A percentile compares a stretch with the other conserved stretches of the same genome.
phyloP scores from a whole-genome alignment of 2,888 invertebrate genomes.

The Tetrapedia diversipes region DNA sequence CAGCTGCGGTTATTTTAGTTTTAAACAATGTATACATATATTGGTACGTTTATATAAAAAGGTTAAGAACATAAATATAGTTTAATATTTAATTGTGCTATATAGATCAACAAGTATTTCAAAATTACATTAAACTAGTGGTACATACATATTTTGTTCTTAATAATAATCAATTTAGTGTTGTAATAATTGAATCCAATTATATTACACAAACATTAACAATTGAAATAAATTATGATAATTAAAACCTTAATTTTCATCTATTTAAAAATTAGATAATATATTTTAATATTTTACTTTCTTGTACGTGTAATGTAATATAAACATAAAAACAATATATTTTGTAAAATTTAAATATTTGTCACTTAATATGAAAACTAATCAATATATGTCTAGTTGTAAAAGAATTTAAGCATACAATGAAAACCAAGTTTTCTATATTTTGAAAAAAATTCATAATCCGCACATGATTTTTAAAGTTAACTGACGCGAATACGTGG shows the following conservation, averaged over 20 bases:
- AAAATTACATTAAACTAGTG: slow-evolving; percentile 3
- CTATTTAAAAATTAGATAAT: slow-evolving; percentile 15
- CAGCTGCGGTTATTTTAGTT: neutral
- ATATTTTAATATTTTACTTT: slow-evolving; percentile 19
- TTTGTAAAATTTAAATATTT: slow-evolving; percentile 30
- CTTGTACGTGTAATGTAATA: slow-evolving; percentile 1
- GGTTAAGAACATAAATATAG: neutral
- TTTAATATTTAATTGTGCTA: slow-evolving; percentile 7
- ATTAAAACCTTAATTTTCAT: slow-evolving; percentile 12
- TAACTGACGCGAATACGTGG: no score
- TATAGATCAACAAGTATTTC: slow-evolving; percentile 21
- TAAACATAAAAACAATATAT: slow-evolving; percentile 22
- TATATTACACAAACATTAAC: neutral
- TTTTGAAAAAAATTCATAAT: no score
- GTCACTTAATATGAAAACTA: slow-evolving; percentile 9
- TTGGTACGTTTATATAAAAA: neutral
- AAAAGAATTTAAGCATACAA: no score
- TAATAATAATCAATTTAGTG: slow-evolving; percentile 6
- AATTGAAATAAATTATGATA: slow-evolving; percentile 1
- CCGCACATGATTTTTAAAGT: no score
- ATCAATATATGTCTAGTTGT: slow-evolving; percentile 8
- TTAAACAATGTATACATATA: neutral
- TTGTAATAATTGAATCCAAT: slow-evolving; percentile 11
- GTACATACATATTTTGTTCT: neutral
- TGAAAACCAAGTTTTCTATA: slow-evolving; percentile 25